Conservation (phyloP, 2,888 invertebrate species). For the Heliconius hortense region DNA sequence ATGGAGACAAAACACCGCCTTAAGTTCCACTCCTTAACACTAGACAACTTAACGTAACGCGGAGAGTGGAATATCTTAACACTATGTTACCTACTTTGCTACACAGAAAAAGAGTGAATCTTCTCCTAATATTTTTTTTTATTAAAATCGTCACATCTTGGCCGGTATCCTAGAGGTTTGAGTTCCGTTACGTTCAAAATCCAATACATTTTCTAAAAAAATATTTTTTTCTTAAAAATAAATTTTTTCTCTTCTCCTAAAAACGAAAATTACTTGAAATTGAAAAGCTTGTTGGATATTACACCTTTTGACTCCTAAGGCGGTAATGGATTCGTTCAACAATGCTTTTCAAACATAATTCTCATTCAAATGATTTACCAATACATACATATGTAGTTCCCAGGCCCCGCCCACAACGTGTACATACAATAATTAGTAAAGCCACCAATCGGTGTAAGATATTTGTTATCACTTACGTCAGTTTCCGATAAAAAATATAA, state of each 20-base stretch:
- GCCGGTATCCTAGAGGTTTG: too few species aligned
- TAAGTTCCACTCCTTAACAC: background rate
- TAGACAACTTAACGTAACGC: too few species aligned
- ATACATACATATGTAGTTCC: constrained; percentile 42
- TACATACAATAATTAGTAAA: constrained; percentile 36
- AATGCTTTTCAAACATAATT: constrained; percentile 5
- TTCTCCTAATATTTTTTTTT: too few species aligned
- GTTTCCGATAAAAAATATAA: background rate
- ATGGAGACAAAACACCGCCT: background rate
- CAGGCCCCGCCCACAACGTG: constrained; percentile 65
- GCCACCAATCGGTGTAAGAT: constrained; percentile 53
- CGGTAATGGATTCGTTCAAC: background rate
- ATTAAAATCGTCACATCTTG: too few species aligned
- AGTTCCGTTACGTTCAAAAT: background rate
- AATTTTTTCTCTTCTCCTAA: background rate
- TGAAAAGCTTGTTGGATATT: background rate
- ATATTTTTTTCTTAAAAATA: too few species aligned
- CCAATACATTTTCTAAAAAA: background rate
- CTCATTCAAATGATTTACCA: constrained; percentile 8
- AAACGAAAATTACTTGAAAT: background rate
- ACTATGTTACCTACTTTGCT: too few species aligned
- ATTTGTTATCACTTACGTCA: constrained; percentile 43
- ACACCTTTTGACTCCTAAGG: background rate
- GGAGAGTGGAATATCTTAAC: too few species aligned
- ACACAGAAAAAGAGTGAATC: too few species aligned